Conservation (phyloP, 2,888 invertebrate species). For the Catocala nupta region DNA sequence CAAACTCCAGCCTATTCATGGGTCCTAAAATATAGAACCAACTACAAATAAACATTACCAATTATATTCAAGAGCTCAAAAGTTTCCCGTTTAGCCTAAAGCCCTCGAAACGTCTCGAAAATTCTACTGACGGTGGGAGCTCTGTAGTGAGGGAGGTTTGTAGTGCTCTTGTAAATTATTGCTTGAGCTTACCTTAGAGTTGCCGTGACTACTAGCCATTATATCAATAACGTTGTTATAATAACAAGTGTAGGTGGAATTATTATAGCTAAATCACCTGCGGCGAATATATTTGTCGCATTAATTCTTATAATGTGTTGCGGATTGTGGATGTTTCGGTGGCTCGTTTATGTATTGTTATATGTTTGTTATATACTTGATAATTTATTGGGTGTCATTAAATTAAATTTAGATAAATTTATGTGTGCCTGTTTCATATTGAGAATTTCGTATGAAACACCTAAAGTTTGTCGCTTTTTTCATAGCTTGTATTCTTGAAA, state of each 20-base stretch:
- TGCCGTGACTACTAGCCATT: constrained; percentile 41
- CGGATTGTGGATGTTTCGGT: too few species aligned
- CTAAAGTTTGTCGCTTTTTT: too few species aligned
- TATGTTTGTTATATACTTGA: too few species aligned
- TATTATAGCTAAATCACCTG: constrained; percentile 30
- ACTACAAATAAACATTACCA: constrained; percentile 27
- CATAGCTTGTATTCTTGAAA: too few species aligned
- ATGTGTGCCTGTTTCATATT: too few species aligned
- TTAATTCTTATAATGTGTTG: constrained; percentile 11
- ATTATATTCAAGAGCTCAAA: constrained; percentile 41
- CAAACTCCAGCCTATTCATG: constrained; percentile 16
- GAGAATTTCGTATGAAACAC: too few species aligned
- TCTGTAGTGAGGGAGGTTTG: background rate
- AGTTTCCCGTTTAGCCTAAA: constrained; percentile 32
- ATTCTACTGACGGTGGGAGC: constrained; percentile 11
- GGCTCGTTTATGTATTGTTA: background rate
- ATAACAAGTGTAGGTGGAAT: constrained; percentile 26
- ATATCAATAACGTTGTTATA: constrained; percentile 37
- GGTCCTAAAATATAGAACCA: constrained; percentile 6
- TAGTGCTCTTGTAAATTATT: constrained; percentile 42
- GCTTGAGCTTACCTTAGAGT: constrained; percentile 24
- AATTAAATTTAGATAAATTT: too few species aligned
- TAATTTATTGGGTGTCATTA: too few species aligned
- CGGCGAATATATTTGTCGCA: constrained; percentile 24
- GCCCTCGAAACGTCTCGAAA: constrained; percentile 37